phyloP scores from a whole-genome alignment of 1,140 invertebrate species.

The Drosophila miranda region DNA sequence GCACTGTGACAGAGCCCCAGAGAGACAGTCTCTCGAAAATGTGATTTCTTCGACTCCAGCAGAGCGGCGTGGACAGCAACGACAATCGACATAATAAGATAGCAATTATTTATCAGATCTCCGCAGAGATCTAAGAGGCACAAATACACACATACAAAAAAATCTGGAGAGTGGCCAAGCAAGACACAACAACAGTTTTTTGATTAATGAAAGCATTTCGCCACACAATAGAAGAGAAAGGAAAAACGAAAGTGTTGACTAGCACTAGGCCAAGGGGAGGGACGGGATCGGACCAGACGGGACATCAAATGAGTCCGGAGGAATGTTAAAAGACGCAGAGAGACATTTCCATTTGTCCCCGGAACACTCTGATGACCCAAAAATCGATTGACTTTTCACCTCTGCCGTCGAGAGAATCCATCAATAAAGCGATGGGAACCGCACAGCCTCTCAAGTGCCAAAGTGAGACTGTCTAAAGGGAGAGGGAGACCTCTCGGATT shows the following conservation, averaged over 20 bases:
- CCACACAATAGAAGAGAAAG: slow-evolving; percentile 65
- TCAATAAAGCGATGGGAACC: slow-evolving; percentile 15
- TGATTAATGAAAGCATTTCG: slow-evolving; percentile 75
- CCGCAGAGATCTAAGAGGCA: slow-evolving; percentile 8
- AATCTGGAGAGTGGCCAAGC: neutral
- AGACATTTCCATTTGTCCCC: slow-evolving; percentile 62
- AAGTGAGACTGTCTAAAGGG: too few relatives aligned
- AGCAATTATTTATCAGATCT: slow-evolving; percentile 71
- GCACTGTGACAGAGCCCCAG: slow-evolving; percentile 1
- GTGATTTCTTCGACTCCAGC: slow-evolving; percentile 19
- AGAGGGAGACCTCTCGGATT: too few relatives aligned
- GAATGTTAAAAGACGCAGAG: neutral
- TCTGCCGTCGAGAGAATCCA: slow-evolving; percentile 18
- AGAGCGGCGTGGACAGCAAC: slow-evolving; percentile 65
- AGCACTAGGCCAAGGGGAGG: slow-evolving; percentile 19
- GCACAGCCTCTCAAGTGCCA: neutral
- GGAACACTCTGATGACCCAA: slow-evolving; percentile 11
- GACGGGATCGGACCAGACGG: too few relatives aligned
- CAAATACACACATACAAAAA: neutral
- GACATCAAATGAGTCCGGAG: neutral
- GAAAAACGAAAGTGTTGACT: slow-evolving; percentile 76
- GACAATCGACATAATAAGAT: slow-evolving; percentile 79
- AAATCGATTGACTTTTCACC: slow-evolving; percentile 41
- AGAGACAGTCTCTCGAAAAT: neutral
- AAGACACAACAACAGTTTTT: slow-evolving; percentile 58